Base-by-base conservation (phyloP, 1,140 invertebrate genomes). In the Leptonema lineaticorne region DNA sequence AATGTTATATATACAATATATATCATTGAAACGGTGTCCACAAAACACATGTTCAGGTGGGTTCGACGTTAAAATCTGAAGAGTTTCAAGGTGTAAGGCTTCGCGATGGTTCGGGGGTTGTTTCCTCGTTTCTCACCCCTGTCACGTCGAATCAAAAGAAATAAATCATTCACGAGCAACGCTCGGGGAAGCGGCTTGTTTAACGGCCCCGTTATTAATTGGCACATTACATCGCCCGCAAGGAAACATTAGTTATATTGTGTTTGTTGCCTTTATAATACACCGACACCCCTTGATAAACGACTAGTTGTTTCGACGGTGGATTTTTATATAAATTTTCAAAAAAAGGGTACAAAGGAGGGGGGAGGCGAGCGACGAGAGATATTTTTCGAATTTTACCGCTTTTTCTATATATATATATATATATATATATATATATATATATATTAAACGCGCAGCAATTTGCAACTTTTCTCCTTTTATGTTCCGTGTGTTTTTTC, bases 221-320 rank as follows among this genome's bases (percentile, higher is more conserved):
- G 50, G 50, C 50, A 53, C 50, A 53, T 53, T 53, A 53, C 50
- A 53, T 53, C 50, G 50, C 50, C 50, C 50, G 50, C 50, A 24
- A 53, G 50, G 50, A 53, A 53, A 53, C 50, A 53, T 53, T 53
- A 53, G 50, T 53, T 53, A 53, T 53, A 53, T 53, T 53, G 37
- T 11, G n/a, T n/a, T n/a, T n/a, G n/a, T n/a, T n/a, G 50, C 50
- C 50, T 53, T 53, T 53, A 53, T 53, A 53, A 53, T 53, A 53
- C 50, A 53, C 50, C 50, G 50, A 9, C n/a, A n/a, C n/a, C 22
- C 50, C 50, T 20, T 53, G 50, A 53, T 53, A 53, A 53, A 53
- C 50, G 50, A 53, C 50, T 53, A 53, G 22, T 53, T 53, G 50
- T 53, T 53, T 53, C n/a, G n/a, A n/a, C n/a, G n/a, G n/a, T n/a